Evolutionary conservation across 2,113 vertebrate genomes (phyloP).

Genomic region (Malurus cyaneus): DNA sequence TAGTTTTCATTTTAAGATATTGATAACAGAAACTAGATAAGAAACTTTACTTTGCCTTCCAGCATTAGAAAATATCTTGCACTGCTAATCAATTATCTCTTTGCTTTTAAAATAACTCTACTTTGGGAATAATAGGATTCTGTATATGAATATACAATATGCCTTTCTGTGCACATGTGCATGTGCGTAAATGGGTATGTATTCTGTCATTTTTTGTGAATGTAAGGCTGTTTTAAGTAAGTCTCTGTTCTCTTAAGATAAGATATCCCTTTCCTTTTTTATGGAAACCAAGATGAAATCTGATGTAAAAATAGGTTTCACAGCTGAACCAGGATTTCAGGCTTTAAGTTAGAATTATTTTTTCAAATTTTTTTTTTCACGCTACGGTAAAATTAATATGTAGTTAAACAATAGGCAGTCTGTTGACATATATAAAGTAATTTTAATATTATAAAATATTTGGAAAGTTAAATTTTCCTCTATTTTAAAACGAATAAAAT

Average conservation of each 20-base stretch:
- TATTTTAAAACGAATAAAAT: background rate
- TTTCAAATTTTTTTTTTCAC: background rate
- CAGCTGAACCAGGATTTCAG: background rate
- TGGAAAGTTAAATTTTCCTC: background rate
- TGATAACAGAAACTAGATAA: constrained; percentile 59
- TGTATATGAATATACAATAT: constrained; percentile 13
- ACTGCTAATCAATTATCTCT: constrained; percentile 61
- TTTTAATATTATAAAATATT: background rate
- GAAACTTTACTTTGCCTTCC: constrained; percentile 57
- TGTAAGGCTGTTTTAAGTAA: background rate
- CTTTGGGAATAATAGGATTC: constrained; percentile 5
- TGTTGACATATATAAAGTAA: background rate
- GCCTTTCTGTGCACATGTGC: background rate
- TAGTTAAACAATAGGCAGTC: background rate
- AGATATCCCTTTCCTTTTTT: background rate
- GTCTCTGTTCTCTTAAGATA: background rate
- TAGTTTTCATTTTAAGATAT: constrained; percentile 49
- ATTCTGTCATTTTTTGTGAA: background rate
- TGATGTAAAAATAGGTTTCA: background rate
- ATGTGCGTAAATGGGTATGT: background rate
- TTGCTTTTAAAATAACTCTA: constrained; percentile 26
- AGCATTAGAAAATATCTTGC: constrained; percentile 36
- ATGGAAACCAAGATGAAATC: background rate
- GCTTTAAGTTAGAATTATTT: background rate
- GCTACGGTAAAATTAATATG: background rate